phyloP scores from a whole-genome alignment of 2,113 vertebrate species.

The Erythrolamprus reginae region DNA sequence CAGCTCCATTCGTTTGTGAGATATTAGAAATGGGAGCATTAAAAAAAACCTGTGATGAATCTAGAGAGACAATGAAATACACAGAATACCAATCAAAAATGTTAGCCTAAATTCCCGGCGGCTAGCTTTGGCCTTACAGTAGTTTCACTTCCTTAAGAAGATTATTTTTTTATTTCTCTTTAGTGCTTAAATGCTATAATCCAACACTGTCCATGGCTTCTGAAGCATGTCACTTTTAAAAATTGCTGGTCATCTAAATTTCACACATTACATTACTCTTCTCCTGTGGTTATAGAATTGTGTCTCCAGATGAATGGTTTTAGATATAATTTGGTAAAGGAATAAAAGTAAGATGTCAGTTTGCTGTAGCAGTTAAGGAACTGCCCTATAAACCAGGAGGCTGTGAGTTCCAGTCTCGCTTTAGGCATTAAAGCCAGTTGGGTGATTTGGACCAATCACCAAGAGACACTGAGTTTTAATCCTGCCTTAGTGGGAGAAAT shows the following conservation, averaged over 20 bases:
- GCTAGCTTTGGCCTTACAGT: not conserved
- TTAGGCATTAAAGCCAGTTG: not conserved
- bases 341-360: not conserved
- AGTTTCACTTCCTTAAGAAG: not conserved
- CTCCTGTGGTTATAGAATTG: not conserved
- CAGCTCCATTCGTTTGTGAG: not conserved
- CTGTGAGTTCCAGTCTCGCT: rapidly evolving
- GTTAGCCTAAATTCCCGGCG: not conserved
- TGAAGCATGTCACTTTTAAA: not conserved
- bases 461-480: not conserved
- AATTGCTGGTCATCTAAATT: not conserved
- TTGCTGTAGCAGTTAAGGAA: not conserved
- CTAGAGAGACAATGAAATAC: not conserved
- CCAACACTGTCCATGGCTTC: not conserved
- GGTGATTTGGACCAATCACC: not conserved
- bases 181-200: not conserved
- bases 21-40: not conserved
- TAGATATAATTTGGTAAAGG: not conserved
- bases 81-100: not conserved
- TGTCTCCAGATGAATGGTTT: not conserved
- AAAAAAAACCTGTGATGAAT: not conserved
- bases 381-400: not conserved
- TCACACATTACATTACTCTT: not conserved
- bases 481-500: not conserved
- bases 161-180: not conserved